These are phyloP conservation scores for Harpagifer antarcticus DNA, from an alignment of 2,797 vertebrate species.

Conservation along the genomic window DNA sequence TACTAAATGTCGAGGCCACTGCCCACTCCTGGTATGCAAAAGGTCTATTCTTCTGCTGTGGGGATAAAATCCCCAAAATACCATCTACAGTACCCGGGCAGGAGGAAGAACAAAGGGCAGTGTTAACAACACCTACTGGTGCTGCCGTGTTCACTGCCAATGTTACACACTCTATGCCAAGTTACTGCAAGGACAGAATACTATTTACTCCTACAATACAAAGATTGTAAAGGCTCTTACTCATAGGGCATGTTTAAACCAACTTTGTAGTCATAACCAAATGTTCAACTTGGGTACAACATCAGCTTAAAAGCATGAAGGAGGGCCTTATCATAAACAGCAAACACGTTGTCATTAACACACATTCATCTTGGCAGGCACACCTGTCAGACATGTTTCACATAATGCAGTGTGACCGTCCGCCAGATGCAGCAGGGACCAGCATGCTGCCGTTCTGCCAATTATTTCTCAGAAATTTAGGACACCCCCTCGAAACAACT, in stretches of 20 bases:
- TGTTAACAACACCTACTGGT: conserved; percentile 48
- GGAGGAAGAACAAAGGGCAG: conserved; percentile 61
- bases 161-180: conserved; percentile 32
- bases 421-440: conserved; percentile 23
- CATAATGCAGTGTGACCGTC: conserved; percentile 10
- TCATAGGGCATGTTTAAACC: neutral
- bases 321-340: conserved; percentile 36
- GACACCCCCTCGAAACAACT: neutral
- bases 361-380: conserved; percentile 26
- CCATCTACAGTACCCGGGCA: conserved; percentile 43
- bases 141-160: conserved; percentile 27
- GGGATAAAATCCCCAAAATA: conserved; percentile 56
- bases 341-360: conserved; percentile 21
- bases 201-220: conserved; percentile 27
- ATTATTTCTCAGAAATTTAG: conserved; percentile 14
- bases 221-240: conserved; percentile 2
- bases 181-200: conserved; percentile 34
- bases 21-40: conserved; percentile 55
- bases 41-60: conserved; percentile 58
- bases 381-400: conserved; percentile 54
- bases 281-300: conserved; percentile 5
- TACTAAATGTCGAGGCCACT: conserved; percentile 25
- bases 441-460: conserved; percentile 12
- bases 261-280: conserved; percentile 16
- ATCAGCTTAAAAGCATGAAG: conserved; percentile 3